Percentiles rank a stretch among this genome's conserved stretches.
Evolutionary conservation across 2,797 vertebrate species (phyloP).

Genomic region (Semotilus atromaculatus): DNA sequence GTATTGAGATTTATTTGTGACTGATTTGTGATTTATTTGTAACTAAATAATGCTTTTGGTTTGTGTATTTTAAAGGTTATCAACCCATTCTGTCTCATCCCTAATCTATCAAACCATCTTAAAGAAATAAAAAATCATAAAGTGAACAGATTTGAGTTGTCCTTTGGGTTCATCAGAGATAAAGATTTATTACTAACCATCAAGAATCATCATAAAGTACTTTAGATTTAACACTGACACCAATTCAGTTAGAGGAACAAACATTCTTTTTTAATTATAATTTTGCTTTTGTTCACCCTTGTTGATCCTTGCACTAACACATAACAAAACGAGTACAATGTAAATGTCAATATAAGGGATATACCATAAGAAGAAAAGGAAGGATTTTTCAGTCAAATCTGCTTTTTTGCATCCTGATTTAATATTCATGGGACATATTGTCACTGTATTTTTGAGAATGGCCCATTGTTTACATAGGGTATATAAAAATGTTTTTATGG

Average conservation of each 20-base stretch:
- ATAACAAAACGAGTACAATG: neutral
- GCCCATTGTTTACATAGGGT: neutral
- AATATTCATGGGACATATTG: neutral
- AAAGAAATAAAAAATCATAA: no score
- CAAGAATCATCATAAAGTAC: neutral
- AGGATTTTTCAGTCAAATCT: neutral
- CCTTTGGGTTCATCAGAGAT: no score
- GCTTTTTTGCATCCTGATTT: neutral
- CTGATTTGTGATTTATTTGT: no score
- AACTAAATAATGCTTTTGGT: no score
- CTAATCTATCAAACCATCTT: no score
- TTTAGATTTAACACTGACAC: neutral
- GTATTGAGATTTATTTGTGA: no score
- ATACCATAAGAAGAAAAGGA: neutral
- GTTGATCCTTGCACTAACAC: neutral
- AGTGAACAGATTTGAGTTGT: no score
- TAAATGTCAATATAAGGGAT: neutral
- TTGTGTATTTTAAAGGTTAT: no score
- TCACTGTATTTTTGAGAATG: neutral
- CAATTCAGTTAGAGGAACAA: neutral
- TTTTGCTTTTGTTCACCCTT: neutral
- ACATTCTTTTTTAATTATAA: neutral
- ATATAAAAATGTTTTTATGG: neutral
- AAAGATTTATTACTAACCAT: neutral
- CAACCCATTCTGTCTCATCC: no score